These are phyloP conservation scores for Ploceus nigricollis DNA, from an alignment of 2,113 vertebrate species.

Conservation along the genomic window DNA sequence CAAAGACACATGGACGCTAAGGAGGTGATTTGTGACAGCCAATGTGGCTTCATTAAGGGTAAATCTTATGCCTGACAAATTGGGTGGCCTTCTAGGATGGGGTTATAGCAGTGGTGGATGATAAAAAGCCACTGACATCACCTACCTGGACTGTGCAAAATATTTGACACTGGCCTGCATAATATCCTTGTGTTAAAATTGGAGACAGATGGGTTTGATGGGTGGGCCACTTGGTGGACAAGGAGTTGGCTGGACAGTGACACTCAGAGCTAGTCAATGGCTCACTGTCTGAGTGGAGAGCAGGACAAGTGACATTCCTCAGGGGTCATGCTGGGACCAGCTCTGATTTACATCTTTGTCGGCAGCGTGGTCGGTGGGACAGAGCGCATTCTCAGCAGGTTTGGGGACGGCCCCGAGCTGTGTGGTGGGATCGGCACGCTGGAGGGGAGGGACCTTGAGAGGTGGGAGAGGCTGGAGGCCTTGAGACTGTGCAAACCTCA, in stretches of 20 bases:
- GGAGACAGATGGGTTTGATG: not conserved
- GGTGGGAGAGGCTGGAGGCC: not conserved
- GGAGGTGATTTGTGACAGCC: not conserved
- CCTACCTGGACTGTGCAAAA: not conserved
- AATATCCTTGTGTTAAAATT: not conserved
- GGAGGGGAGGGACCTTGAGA: not conserved
- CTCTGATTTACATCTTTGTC: too few relatives aligned
- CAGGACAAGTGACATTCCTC: not conserved
- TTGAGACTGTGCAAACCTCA: not conserved
- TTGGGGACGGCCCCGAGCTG: not conserved
- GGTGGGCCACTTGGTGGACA: too few relatives aligned
- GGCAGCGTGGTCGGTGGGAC: fast-evolving
- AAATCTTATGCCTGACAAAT: not conserved
- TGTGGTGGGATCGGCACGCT: fast-evolving
- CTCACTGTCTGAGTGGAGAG: not conserved
- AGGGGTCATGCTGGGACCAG: not conserved
- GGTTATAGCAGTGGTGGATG: too few relatives aligned
- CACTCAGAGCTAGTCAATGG: not conserved
- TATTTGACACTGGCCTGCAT: not conserved
- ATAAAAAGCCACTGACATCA: not conserved
- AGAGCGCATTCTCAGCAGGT: not conserved
- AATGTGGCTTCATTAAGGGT: not conserved
- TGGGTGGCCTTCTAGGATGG: not conserved
- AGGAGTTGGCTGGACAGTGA: not conserved
- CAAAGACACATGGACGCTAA: not conserved